phyloP scores from a whole-genome alignment of 2,888 invertebrate species.

The Epinotia bilunana region DNA sequence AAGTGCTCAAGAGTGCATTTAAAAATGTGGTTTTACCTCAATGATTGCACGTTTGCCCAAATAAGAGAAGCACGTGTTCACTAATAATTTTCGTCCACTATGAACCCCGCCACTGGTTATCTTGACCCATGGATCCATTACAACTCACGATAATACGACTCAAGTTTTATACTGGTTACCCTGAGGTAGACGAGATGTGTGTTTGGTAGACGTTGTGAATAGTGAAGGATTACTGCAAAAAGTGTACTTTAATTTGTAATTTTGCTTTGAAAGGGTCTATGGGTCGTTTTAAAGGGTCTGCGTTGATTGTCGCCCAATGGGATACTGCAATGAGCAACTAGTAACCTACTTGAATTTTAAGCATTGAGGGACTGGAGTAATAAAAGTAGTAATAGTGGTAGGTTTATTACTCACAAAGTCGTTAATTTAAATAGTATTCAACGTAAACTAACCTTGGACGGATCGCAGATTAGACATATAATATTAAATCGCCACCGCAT shows the following conservation, averaged over 20 bases:
- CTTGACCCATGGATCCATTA: neutral
- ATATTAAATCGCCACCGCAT: too few relatives aligned
- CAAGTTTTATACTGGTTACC: neutral
- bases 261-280: constrained; percentile 45
- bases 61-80: constrained; percentile 10
- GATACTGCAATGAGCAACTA: constrained; percentile 19
- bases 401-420: neutral
- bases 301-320: constrained; percentile 29
- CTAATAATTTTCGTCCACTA: neutral
- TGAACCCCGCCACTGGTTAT: neutral
- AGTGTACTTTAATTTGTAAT: constrained; percentile 49
- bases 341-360: constrained; percentile 2
- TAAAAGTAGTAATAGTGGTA: neutral
- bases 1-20: neutral
- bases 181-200: too few relatives aligned
- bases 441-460: too few relatives aligned
- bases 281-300: constrained; percentile 22
- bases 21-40: constrained; percentile 18
- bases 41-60: constrained; percentile 46
- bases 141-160: neutral
- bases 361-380: neutral
- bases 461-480: too few relatives aligned
- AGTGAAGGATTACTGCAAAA: constrained; percentile 46
- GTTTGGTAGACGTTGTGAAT: neutral
- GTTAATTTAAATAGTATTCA: too few relatives aligned